phyloP scores from a whole-genome alignment of 2,797 vertebrate genomes.

The Sebastes alutus region DNA sequence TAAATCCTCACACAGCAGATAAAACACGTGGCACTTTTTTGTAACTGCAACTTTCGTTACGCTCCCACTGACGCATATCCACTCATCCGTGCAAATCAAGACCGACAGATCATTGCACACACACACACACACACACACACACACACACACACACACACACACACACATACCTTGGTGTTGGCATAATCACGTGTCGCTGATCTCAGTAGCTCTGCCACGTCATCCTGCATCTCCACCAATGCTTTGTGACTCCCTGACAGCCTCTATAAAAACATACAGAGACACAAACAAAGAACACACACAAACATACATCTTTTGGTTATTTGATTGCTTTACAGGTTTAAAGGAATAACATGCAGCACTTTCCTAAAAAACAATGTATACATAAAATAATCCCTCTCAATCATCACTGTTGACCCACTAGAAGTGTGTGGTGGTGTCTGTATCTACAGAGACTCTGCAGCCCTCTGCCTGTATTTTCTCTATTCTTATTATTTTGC shows the following conservation, averaged over 20 bases:
- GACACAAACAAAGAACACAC: neutral
- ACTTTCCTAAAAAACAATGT: neutral
- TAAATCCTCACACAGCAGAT: neutral
- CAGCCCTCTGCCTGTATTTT: neutral
- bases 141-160: neutral
- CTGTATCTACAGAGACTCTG: neutral
- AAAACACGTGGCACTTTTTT: constrained; percentile 5
- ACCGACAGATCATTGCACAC: constrained; percentile 17
- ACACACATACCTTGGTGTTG: constrained; percentile 86
- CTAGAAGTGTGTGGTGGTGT: neutral
- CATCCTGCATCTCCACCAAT: constrained; percentile 95
- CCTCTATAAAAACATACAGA: constrained; percentile 79
- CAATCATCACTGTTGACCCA: neutral
- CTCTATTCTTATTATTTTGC: neutral
- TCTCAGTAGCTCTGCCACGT: constrained; percentile 87
- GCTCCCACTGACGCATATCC: neutral
- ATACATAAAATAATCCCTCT: neutral
- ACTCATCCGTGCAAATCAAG: constrained; percentile 12
- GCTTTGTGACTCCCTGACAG: constrained; percentile 95
- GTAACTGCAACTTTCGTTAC: neutral
- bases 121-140: neutral
- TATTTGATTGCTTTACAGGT: neutral
- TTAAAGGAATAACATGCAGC: neutral
- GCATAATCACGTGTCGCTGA: constrained; percentile 86
- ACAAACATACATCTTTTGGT: neutral